phyloP scores from a whole-genome alignment of 2,113 vertebrate species.

The Cololabis saira region DNA sequence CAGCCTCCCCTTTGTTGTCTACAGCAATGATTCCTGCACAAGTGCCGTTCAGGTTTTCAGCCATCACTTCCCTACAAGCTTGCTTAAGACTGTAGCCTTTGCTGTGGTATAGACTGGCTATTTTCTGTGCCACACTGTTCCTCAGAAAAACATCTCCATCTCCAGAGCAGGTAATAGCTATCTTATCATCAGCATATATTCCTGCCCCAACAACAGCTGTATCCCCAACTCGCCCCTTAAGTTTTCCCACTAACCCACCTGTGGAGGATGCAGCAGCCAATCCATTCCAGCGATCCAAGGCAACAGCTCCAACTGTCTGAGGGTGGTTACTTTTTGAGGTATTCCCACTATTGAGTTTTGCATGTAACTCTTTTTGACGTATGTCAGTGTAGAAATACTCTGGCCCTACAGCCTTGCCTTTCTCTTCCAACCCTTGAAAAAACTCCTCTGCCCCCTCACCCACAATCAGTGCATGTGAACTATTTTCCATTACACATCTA shows the following conservation, averaged over 20 bases:
- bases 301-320: conserved; percentile 84
- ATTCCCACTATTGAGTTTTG: conserved; percentile 49
- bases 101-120: conserved; percentile 80
- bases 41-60: conserved; percentile 67
- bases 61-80: conserved; percentile 79
- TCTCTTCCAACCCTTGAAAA: conserved; percentile 54
- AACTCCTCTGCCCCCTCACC: conserved; percentile 82
- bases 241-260: conserved; percentile 81
- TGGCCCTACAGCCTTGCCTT: conserved; percentile 55
- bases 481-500: conserved; percentile 82
- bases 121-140: conserved; percentile 81
- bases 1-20: conserved; percentile 69
- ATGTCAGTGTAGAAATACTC: conserved; percentile 82
- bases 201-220: conserved; percentile 84
- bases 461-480: conserved; percentile 76
- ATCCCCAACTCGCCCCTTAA: conserved; percentile 82
- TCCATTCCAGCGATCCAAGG: conserved; percentile 68
- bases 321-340: conserved; percentile 76
- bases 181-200: conserved; percentile 78
- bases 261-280: conserved; percentile 83
- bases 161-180: conserved; percentile 82
- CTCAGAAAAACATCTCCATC: conserved; percentile 83
- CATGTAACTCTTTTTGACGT: conserved; percentile 69
- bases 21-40: conserved; percentile 82
- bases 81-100: conserved; percentile 75